phyloP scores from a whole-genome alignment of 1,140 invertebrate species.

The Trichoplusia ni region DNA sequence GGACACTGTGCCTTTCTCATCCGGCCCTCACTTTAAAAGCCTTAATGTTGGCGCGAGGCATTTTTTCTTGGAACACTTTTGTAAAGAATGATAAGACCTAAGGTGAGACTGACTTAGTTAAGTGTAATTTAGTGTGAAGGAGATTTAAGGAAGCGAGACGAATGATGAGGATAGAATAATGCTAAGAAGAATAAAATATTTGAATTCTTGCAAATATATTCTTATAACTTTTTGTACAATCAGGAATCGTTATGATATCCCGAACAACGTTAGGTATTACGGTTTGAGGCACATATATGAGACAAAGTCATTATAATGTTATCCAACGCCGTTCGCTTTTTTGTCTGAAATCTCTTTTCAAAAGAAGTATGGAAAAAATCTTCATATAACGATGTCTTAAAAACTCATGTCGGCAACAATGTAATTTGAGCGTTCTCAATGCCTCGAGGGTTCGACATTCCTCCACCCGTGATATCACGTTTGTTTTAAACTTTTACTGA shows the following conservation, averaged over 20 bases:
- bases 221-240: too few species aligned
- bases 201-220: too few species aligned
- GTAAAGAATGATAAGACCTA: constrained; percentile 3
- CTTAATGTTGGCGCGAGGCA: neutral
- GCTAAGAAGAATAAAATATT: too few species aligned
- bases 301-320: constrained; percentile 7
- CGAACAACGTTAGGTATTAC: too few species aligned
- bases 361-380: constrained; percentile 10
- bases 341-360: constrained; percentile 1
- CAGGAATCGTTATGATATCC: too few species aligned
- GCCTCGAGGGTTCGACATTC: constrained; percentile 21
- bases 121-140: neutral
- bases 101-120: neutral
- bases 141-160: neutral
- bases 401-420: constrained; percentile 28
- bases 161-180: too few species aligned
- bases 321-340: neutral
- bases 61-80: constrained; percentile 4
- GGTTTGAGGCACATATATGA: too few species aligned
- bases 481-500: constrained; percentile 12
- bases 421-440: constrained; percentile 27
- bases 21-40: neutral
- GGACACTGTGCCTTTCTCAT: neutral
- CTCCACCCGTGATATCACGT: constrained; percentile 16
- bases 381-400: constrained; percentile 19